Evolutionary conservation across 2,797 vertebrate species (phyloP), one percentile per base, ranked within the genome.

Genomic region (Gephyroberyx darwinii): DNA sequence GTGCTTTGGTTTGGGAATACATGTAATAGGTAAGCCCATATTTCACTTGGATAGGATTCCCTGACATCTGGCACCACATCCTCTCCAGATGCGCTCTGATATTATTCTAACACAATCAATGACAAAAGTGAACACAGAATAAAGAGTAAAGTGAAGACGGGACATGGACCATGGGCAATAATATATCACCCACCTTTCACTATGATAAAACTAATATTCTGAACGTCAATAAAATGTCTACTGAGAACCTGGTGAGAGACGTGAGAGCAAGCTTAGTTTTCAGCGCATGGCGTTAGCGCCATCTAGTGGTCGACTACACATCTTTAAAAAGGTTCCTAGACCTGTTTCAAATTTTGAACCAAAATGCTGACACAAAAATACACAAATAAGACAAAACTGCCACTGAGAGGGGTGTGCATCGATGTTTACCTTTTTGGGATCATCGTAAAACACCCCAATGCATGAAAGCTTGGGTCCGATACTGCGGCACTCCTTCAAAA

Each of bases 391-490:
- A 37, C 0, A 35, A 33, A 0, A 47, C 22, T 8, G 0, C 0
- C 2, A 8, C 0, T 9, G 14, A 3, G 5, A 22, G 5, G 17
- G 5, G 1, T 19, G 62, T 47, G 22, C 22, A 1, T 20, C 2
- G 4, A n/a, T 16, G 4, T 61, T 90, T 91, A 93, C 91, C 89
- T 91, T 77, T 53, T 92, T 90, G 5, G 95, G 96, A 68, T 94
- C 93, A 86, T 95, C 95, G 0, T 96, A 98, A 93, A 94, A 96
- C 74, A 97, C 78, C 0, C 93, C 95, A 0, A 97, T 92, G 59
- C 92, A 92, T 41, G 87, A 84, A n/a, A 96, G 93, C 68, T 92
- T 93, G 0, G 95, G 95, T 57, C 93, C 95, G 82, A 98, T 90
- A 52, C 92, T 95, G 89, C 90, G 92, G 86, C 95, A 94, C 8